A percentile compares a stretch with the other conserved stretches of the same genome.
Conservation (phyloP, 2,113 vertebrate genomes). For the Malurus elegans region DNA sequence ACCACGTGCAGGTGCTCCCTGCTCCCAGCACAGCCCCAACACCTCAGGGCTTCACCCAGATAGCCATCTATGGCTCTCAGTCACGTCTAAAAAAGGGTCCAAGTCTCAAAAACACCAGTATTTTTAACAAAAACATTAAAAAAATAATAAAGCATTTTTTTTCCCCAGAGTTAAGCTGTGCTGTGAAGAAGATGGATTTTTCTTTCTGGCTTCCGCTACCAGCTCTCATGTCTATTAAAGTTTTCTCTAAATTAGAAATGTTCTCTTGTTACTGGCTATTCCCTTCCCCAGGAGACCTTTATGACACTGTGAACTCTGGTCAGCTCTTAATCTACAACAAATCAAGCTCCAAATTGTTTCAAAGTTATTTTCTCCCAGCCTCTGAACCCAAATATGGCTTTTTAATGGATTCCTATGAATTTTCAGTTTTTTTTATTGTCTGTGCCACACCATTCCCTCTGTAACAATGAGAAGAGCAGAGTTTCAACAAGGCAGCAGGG, state of each 20-base stretch:
- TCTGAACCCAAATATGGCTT: not conserved
- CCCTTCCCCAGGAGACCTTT: not conserved
- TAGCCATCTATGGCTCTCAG: not conserved
- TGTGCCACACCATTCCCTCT: not conserved
- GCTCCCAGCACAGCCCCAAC: not conserved
- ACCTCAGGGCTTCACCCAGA: not conserved
- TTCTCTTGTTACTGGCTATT: not conserved
- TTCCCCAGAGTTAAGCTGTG: not conserved
- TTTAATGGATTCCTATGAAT: not conserved
- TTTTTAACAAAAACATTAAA: not conserved
- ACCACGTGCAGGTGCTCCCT: fast-evolving
- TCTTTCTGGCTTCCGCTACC: not conserved
- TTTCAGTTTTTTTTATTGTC: not conserved
- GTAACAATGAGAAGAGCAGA: fast-evolving
- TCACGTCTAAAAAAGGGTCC: not conserved
- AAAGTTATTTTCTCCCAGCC: not conserved
- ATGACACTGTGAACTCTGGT: not conserved
- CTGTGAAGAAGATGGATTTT: not conserved
- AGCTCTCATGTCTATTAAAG: not conserved
- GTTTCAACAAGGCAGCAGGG: not conserved
- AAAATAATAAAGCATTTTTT: not conserved
- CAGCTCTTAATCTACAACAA: not conserved
- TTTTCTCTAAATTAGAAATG: not conserved
- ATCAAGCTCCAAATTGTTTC: not conserved
- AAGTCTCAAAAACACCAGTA: not conserved